phyloP scores from a whole-genome alignment of 2,888 invertebrate genomes.

The Hyposoter dolosus region DNA sequence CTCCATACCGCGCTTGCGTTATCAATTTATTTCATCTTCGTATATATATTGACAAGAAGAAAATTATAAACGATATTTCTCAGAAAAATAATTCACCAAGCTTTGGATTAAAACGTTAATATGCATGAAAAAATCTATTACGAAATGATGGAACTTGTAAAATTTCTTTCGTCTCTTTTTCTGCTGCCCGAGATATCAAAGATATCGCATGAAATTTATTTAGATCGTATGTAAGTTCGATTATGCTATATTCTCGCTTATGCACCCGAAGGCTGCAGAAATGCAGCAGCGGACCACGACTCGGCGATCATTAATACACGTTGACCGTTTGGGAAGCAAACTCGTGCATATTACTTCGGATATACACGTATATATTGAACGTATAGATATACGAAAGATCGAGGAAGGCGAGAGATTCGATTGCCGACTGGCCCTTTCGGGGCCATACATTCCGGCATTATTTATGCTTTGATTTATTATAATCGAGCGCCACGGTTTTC shows the following conservation, averaged over 20 bases:
- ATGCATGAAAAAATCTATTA: neutral
- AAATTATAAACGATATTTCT: neutral
- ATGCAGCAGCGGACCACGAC: constrained; percentile 37
- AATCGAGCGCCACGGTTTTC: constrained; percentile 81
- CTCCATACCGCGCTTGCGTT: neutral
- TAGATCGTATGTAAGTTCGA: constrained; percentile 36
- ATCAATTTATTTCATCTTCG: constrained; percentile 3
- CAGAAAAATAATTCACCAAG: neutral
- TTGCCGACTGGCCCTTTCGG: constrained; percentile 75
- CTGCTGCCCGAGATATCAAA: constrained; percentile 2
- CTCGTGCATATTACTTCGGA: constrained; percentile 70
- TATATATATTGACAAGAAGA: neutral
- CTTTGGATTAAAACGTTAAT: neutral
- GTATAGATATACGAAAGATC: constrained; percentile 40
- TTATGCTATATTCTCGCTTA: constrained; percentile 56
- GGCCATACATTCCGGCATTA: constrained; percentile 82
- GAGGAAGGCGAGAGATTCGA: constrained; percentile 75
- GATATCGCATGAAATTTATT: constrained; percentile 38
- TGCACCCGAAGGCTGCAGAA: constrained; percentile 61
- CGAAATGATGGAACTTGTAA: neutral
- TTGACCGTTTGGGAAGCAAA: constrained; percentile 74
- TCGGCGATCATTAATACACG: constrained; percentile 79
- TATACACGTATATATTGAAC: constrained; percentile 62
- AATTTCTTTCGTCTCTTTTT: neutral
- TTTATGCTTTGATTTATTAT: constrained; percentile 85